Evolutionary conservation across 2,888 invertebrate species (phyloP).

Genomic region (Clanis bilineata): DNA sequence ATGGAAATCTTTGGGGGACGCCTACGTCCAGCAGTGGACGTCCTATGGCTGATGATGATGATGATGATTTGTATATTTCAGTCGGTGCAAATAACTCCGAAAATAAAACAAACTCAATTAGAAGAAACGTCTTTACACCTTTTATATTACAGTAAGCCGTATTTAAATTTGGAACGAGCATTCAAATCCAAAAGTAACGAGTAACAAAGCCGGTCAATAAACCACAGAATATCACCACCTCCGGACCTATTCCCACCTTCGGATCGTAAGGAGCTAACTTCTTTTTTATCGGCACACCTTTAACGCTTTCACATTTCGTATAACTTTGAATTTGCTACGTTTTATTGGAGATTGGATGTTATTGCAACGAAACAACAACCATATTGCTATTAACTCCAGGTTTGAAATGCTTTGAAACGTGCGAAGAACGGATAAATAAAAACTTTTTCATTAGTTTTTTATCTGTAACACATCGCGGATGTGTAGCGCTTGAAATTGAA

Average conservation of each 20-base stretch:
- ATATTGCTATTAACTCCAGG: constrained; percentile 1
- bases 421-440: constrained; percentile 64
- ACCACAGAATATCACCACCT: constrained; percentile 50
- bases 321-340: constrained; percentile 75
- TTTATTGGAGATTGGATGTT: constrained; percentile 54
- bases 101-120: neutral
- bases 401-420: constrained; percentile 24
- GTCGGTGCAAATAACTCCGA: no score
- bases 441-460: constrained; percentile 59
- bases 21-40: no score
- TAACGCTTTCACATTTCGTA: constrained; percentile 71
- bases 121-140: neutral
- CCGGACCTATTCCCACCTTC: constrained; percentile 60
- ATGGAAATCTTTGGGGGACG: no score
- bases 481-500: constrained; percentile 25
- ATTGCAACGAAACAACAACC: constrained; percentile 30
- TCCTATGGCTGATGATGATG: no score
- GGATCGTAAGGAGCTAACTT: constrained; percentile 78
- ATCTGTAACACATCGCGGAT: constrained; percentile 35
- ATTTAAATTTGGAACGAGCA: neutral
- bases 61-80: no score
- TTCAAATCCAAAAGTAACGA: constrained; percentile 6
- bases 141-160: neutral
- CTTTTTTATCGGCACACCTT: constrained; percentile 79
- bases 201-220: constrained; percentile 9